Evolutionary conservation across 1,140 invertebrate genomes (phyloP), one percentile per base, ranked within the genome.

Genomic region (Drosophila fuyamai): DNA sequence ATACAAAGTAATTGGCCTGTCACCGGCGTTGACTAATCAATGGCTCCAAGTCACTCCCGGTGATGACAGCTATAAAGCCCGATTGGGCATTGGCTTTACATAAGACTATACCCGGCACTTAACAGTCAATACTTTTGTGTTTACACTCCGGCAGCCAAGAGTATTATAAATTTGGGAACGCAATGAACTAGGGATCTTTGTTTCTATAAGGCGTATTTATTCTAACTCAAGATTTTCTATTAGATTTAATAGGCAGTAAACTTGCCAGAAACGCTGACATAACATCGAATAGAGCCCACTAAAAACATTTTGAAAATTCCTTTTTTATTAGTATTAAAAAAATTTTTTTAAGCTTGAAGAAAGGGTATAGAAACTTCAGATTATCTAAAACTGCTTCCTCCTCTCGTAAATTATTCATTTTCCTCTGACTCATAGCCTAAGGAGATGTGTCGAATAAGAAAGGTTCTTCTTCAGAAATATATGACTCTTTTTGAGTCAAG

Each of bases 11-110:
- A 66, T 43, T 44, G 65, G 65, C 65, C 61, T 72, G 65, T 71
- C 68, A 71, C 44, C 65, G 41, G 32, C 44, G 51, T 56, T 71
- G 67, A 71, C 51, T 70, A 71, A 72, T 72, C 66, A 55, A 47
- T 16, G 50, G 13, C 41, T 32, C 13, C 27, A 38, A 55, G 18
- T 68, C 50, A 71, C 65, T 70, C 65, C 65, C 65, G 38, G 27
- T n/a, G 43, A 41, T 57, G 65, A 57, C 51, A 68, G 67, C 18
- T 32, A 32, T 32, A 8, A 7, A 32, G 6, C 29, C 48, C 18
- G 62, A 67, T 40, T 68, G 66, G 50, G 66, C 48, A 59, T 41
- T 43, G 38, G 12, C 27, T 47, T 55, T 55, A 46, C 35, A 50
- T 29, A 63, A 36, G 32, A 59, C 32, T 41, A 23, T 32, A 18